These are phyloP conservation scores for Caenorhabditis japonica DNA, from an alignment of 2,888 invertebrate genomes.

Conservation along the genomic window DNA sequence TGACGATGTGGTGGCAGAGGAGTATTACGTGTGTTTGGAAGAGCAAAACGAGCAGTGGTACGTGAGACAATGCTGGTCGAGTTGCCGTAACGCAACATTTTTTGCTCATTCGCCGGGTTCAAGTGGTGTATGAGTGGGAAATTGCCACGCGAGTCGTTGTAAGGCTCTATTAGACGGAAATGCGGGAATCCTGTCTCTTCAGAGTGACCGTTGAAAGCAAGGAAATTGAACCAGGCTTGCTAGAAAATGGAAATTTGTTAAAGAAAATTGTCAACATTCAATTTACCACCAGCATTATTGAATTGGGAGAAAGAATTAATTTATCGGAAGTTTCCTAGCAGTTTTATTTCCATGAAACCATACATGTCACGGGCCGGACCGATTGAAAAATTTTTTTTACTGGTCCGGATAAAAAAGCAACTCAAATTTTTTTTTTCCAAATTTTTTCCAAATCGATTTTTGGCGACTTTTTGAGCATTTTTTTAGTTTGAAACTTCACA, in stretches of 20 bases:
- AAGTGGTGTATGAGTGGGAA: slow-evolving; percentile 18
- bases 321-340: too few species aligned
- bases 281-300: too few species aligned
- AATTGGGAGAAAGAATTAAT: too few species aligned
- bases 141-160: not conserved
- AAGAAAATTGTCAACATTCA: not conserved
- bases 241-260: not conserved
- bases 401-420: too few species aligned
- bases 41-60: not conserved
- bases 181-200: slow-evolving; percentile 13
- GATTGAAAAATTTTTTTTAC: too few species aligned
- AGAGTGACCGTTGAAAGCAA: slow-evolving; percentile 17
- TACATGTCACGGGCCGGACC: too few species aligned
- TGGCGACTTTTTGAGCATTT: too few species aligned
- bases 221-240: slow-evolving; percentile 31
- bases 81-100: not conserved
- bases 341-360: too few species aligned
- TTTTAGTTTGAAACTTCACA: too few species aligned
- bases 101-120: not conserved
- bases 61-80: not conserved
- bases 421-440: too few species aligned
- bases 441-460: too few species aligned
- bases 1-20: not conserved
- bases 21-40: not conserved
- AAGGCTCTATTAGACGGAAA: not conserved